A percentile compares a stretch with the other conserved stretches of the same genome.
Evolutionary conservation across 2,113 vertebrate species (phyloP).

Genomic region (Aspidoscelis tigris): DNA sequence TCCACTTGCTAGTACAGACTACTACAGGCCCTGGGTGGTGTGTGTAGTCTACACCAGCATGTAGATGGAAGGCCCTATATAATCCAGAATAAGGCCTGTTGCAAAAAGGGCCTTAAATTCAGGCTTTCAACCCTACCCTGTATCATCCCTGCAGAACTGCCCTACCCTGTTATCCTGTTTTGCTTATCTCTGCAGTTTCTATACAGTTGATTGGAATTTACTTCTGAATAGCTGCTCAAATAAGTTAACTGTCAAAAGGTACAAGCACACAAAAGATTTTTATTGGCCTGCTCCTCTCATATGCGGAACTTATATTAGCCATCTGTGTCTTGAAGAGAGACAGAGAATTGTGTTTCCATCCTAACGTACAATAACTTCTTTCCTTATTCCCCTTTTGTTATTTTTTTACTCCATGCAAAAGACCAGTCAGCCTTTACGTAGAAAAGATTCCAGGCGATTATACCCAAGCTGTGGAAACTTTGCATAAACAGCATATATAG

Average conservation of each 20-base stretch:
- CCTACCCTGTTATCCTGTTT: too few species aligned
- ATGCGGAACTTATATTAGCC: neutral
- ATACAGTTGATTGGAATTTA: neutral
- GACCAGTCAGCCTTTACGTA: neutral
- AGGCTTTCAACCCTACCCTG: too few species aligned
- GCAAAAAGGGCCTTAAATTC: neutral
- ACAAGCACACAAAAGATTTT: neutral
- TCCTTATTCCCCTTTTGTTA: neutral
- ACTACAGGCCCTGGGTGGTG: too few species aligned
- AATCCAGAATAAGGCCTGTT: too few species aligned
- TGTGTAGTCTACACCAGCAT: too few species aligned
- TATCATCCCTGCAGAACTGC: neutral
- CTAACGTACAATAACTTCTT: neutral
- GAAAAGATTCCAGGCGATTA: too few species aligned
- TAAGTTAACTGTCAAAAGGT: neutral
- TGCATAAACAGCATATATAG: too few species aligned
- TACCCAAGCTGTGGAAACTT: too few species aligned
- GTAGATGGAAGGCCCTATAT: too few species aligned
- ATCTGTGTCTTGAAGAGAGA: neutral
- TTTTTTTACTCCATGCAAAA: neutral
- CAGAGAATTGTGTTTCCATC: neutral
- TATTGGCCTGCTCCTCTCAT: neutral
- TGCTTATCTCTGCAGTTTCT: neutral
- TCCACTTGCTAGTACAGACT: too few species aligned
- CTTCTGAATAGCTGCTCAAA: neutral